phyloP scores from a whole-genome alignment of 2,888 invertebrate genomes.

The Adelognathus sp. region DNA sequence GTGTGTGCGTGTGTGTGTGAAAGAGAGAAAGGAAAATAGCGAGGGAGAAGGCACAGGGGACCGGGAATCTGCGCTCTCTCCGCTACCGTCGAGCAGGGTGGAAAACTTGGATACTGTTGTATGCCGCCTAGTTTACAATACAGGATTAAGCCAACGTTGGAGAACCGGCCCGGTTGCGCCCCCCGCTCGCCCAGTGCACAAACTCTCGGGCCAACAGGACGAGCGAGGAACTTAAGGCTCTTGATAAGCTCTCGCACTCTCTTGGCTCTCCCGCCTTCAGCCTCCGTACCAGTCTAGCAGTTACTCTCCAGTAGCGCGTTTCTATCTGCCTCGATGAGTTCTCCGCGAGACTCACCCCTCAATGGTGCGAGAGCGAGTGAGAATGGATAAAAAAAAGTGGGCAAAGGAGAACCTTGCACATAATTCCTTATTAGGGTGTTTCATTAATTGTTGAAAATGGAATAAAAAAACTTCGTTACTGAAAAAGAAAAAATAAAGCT shows the following conservation, averaged over 20 bases:
- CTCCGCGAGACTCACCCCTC: constrained; percentile 7
- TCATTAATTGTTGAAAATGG: too few species aligned
- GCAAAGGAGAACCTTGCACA: too few species aligned
- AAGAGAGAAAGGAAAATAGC: constrained; percentile 61
- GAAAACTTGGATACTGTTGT: constrained; percentile 74
- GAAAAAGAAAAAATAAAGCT: too few species aligned
- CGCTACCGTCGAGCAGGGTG: constrained; percentile 57
- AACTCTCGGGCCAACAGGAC: constrained; percentile 44
- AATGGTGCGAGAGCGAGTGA: not conserved
- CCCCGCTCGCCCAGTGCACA: constrained; percentile 41
- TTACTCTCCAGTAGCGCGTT: constrained; percentile 29
- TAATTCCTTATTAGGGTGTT: too few species aligned
- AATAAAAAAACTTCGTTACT: too few species aligned
- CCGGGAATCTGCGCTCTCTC: not conserved
- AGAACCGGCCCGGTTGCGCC: constrained; percentile 42
- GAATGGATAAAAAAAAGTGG: not conserved
- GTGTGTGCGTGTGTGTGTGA: too few species aligned
- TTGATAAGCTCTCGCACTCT: constrained; percentile 74
- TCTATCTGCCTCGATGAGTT: constrained; percentile 41
- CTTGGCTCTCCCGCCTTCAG: constrained; percentile 59
- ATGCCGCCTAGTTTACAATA: constrained; percentile 77
- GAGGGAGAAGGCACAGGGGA: constrained; percentile 42
- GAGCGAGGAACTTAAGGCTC: constrained; percentile 75
- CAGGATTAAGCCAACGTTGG: constrained; percentile 76
- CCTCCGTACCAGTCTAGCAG: constrained; percentile 17